Evolutionary conservation across 2,888 invertebrate species (phyloP).

Genomic region (Parasteatoda lunata): DNA sequence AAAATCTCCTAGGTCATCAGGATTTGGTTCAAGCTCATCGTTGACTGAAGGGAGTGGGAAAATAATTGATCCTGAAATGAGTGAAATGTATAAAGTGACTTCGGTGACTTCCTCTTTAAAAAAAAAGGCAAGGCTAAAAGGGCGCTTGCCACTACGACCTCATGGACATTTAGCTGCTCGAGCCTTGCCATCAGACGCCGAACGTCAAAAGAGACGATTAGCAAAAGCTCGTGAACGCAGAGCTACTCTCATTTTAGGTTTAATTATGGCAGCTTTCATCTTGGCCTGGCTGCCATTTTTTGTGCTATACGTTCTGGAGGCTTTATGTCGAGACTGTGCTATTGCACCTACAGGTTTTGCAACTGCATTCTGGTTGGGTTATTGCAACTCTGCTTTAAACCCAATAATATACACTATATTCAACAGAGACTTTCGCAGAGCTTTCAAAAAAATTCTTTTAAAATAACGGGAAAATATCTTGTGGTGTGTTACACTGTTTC

Average conservation of each 20-base stretch:
- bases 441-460: slow-evolving; percentile 95
- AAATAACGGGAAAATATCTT: slow-evolving; percentile 74
- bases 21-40: slow-evolving; percentile 47
- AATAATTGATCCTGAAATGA: slow-evolving; percentile 23
- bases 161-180: slow-evolving; percentile 66
- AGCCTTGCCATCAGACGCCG: slow-evolving; percentile 82
- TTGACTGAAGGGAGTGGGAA: slow-evolving; percentile 34
- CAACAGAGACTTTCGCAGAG: slow-evolving; percentile 96
- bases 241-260: slow-evolving; percentile 95
- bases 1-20: slow-evolving; percentile 9
- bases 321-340: slow-evolving; percentile 79
- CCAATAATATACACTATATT: slow-evolving; percentile 96
- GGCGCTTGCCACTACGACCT: slow-evolving; percentile 44
- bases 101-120: slow-evolving; percentile 30
- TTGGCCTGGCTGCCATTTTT: slow-evolving; percentile 99
- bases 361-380: slow-evolving; percentile 96
- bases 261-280: slow-evolving; percentile 99
- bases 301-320: slow-evolving; percentile 90
- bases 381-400: slow-evolving; percentile 96
- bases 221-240: slow-evolving; percentile 96
- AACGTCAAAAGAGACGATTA: slow-evolving; percentile 92
- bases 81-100: slow-evolving; percentile 31
- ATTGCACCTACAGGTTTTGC: slow-evolving; percentile 81
- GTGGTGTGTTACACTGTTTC: slow-evolving; percentile 19
- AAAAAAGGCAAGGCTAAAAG: slow-evolving; percentile 31